A percentile compares a stretch with the other conserved stretches of the same genome.
Evolutionary conservation across 2,797 vertebrate species (phyloP).

Genomic region (Crenuchus spilurus): DNA sequence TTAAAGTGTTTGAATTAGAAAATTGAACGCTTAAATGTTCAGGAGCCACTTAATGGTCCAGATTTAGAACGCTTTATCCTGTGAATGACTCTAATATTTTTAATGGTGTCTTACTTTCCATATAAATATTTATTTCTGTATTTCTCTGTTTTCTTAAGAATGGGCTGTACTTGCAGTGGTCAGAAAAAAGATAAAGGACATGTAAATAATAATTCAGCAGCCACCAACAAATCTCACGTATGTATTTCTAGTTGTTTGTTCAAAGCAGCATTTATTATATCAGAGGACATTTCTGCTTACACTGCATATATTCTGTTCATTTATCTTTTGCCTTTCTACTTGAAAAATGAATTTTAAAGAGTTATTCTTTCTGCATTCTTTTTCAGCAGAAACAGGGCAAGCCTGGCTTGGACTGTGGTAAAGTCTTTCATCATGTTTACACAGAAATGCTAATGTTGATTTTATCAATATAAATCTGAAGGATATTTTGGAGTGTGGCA

Average conservation of each 20-base stretch:
- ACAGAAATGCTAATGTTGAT: not conserved
- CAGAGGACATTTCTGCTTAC: not conserved
- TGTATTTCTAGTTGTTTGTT: slow-evolving; percentile 3
- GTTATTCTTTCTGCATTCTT: slow-evolving; percentile 2
- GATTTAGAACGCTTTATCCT: too few species aligned
- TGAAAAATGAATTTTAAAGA: slow-evolving; percentile 1
- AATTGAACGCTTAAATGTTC: too few species aligned
- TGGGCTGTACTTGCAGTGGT: slow-evolving; percentile 52
- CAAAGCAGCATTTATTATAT: not conserved
- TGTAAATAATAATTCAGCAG: slow-evolving; percentile 21
- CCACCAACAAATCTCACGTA: slow-evolving; percentile 36
- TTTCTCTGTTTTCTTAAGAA: slow-evolving; percentile 40
- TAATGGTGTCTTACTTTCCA: too few species aligned
- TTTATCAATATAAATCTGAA: not conserved
- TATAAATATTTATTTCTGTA: not conserved
- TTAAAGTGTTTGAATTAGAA: too few species aligned
- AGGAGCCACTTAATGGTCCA: too few species aligned
- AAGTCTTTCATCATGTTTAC: not conserved
- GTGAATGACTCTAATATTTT: too few species aligned
- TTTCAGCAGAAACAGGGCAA: slow-evolving; percentile 14
- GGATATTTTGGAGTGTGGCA: slow-evolving; percentile 4
- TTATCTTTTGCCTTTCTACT: not conserved
- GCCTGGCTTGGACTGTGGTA: slow-evolving; percentile 10
- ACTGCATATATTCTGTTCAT: not conserved
- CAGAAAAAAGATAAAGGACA: slow-evolving; percentile 38